These are phyloP conservation scores for Pseudochaenichthys georgianus DNA, from an alignment of 2,797 vertebrate genomes.

Conservation along the genomic window DNA sequence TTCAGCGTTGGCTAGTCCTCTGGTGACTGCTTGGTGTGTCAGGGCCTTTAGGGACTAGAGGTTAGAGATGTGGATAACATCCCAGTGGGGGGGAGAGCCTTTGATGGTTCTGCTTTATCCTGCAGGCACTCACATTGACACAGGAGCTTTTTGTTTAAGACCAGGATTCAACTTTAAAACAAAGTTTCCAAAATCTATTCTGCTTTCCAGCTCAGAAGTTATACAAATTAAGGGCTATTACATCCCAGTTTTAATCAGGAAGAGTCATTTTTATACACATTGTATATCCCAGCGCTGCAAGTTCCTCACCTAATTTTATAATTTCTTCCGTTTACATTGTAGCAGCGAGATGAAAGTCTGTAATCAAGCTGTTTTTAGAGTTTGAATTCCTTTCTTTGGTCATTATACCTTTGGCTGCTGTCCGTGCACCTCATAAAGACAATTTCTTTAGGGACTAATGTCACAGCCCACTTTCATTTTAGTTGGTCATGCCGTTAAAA, in stretches of 20 bases:
- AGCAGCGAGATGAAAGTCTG: neutral
- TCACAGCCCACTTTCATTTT: conserved; percentile 7
- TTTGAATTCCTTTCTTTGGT: conserved; percentile 9
- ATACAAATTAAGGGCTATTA: neutral
- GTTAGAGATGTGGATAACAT: conserved; percentile 32
- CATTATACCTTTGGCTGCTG: conserved; percentile 13
- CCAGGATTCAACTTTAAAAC: conserved; percentile 12
- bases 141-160: conserved; percentile 9
- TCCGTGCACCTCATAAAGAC: neutral
- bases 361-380: conserved; percentile 10
- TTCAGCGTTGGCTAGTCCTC: too few relatives aligned
- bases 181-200: conserved; percentile 4
- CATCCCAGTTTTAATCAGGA: neutral
- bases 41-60: conserved; percentile 36
- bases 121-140: conserved; percentile 17
- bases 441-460: conserved; percentile 7
- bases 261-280: neutral
- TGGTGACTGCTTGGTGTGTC: too few relatives aligned
- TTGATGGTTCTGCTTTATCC: conserved; percentile 20
- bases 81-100: conserved; percentile 16
- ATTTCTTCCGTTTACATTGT: conserved; percentile 9
- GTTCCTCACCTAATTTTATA: conserved; percentile 4
- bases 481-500: conserved; percentile 14
- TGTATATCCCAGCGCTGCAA: neutral
- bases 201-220: neutral